Percentiles rank a stretch among this genome's conserved stretches.
phyloP scores from a whole-genome alignment of 2,888 invertebrate species.

The Hipparchia semele region DNA sequence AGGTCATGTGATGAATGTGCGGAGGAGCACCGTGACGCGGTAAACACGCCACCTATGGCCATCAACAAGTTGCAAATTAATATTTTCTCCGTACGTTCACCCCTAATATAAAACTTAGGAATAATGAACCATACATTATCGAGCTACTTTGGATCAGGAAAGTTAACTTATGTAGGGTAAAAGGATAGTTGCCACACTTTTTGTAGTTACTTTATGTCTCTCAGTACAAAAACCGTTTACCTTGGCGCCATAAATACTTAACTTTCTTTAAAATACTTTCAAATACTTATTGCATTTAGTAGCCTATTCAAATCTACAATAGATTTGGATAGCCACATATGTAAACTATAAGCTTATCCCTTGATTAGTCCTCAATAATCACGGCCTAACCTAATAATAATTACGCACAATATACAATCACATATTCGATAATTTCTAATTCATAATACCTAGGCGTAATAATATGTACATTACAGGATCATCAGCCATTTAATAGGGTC shows the following conservation, averaged over 20 bases:
- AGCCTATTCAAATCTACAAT: no score
- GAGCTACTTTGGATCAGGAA: not conserved
- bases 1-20: slow-evolving; percentile 79
- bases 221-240: no score
- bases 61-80: slow-evolving; percentile 83
- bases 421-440: slow-evolving; percentile 29
- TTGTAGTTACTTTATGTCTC: no score
- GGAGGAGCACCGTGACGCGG: slow-evolving; percentile 62
- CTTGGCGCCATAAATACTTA: no score
- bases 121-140: slow-evolving; percentile 15
- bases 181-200: no score
- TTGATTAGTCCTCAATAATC: slow-evolving; percentile 12
- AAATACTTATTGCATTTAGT: no score
- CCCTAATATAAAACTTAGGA: not conserved
- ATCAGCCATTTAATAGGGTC: slow-evolving; percentile 42
- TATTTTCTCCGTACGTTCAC: slow-evolving; percentile 56
- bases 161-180: not conserved
- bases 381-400: slow-evolving; percentile 9
- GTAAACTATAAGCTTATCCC: not conserved
- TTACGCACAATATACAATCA: slow-evolving; percentile 34
- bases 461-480: slow-evolving; percentile 35
- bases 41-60: slow-evolving; percentile 67
- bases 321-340: not conserved
- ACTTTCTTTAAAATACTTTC: no score
- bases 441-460: slow-evolving; percentile 12